phyloP scores from a whole-genome alignment of 2,888 invertebrate genomes.

The Philereme transversata region DNA sequence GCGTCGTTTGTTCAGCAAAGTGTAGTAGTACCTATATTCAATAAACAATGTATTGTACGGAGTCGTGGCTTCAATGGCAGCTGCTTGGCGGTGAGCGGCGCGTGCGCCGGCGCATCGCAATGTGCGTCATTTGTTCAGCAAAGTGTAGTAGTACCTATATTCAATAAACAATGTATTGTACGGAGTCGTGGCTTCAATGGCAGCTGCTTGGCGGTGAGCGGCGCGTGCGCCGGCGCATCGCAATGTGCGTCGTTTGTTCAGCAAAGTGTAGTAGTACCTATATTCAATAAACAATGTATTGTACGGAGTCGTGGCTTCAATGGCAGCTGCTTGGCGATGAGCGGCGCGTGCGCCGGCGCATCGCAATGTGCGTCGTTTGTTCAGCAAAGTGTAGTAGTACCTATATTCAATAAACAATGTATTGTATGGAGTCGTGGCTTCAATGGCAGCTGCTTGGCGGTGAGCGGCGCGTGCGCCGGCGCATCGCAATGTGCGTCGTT shows the following conservation, averaged over 20 bases:
- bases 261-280: too few relatives aligned
- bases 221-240: slow-evolving; percentile 15
- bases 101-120: slow-evolving; percentile 11
- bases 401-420: not conserved
- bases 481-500: too few relatives aligned
- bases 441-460: slow-evolving; percentile 5
- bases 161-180: not conserved
- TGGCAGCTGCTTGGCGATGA: slow-evolving; percentile 8
- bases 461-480: slow-evolving; percentile 19
- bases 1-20: too few relatives aligned
- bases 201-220: slow-evolving; percentile 7
- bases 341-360: slow-evolving; percentile 16
- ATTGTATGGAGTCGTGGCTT: slow-evolving; percentile 16
- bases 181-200: slow-evolving; percentile 20
- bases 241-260: too few relatives aligned
- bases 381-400: too few relatives aligned
- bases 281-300: not conserved
- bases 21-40: too few relatives aligned
- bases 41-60: not conserved
- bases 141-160: too few relatives aligned
- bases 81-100: slow-evolving; percentile 10
- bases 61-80: slow-evolving; percentile 21
- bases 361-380: too few relatives aligned
- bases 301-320: slow-evolving; percentile 17
- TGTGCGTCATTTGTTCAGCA: too few relatives aligned